Evolutionary conservation across 2,797 vertebrate species (phyloP).

Genomic region (Gymnothorax javanicus): DNA sequence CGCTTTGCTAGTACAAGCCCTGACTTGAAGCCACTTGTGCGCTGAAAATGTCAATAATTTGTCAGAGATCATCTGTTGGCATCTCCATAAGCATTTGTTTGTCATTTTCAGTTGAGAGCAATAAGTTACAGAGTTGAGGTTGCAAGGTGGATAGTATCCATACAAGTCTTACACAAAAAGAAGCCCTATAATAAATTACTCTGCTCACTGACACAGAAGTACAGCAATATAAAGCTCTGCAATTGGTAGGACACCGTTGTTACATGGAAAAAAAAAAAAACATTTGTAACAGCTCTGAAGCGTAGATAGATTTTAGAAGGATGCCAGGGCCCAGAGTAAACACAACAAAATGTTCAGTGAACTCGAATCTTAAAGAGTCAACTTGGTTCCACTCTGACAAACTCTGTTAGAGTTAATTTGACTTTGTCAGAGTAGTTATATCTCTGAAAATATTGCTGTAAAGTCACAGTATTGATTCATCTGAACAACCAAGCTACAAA

Average conservation of each 20-base stretch:
- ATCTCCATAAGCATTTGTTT: background rate
- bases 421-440: no score
- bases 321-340: background rate
- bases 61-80: background rate
- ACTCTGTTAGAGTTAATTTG: no score
- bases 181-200: background rate
- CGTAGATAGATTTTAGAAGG: background rate
- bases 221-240: background rate
- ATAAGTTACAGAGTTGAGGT: background rate
- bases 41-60: no score
- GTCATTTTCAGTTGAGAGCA: background rate
- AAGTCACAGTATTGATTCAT: background rate
- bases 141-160: background rate
- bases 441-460: background rate
- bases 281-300: background rate
- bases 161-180: conserved; percentile 1
- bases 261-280: background rate
- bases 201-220: conserved; percentile 3
- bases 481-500: background rate
- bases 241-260: background rate
- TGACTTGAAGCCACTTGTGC: no score
- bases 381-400: no score
- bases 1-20: no score
- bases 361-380: no score
- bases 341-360: no score